Evolutionary conservation across 2,888 invertebrate genomes (phyloP), one percentile per base, ranked within the genome.

Genomic region (Habroteleia sp.): DNA sequence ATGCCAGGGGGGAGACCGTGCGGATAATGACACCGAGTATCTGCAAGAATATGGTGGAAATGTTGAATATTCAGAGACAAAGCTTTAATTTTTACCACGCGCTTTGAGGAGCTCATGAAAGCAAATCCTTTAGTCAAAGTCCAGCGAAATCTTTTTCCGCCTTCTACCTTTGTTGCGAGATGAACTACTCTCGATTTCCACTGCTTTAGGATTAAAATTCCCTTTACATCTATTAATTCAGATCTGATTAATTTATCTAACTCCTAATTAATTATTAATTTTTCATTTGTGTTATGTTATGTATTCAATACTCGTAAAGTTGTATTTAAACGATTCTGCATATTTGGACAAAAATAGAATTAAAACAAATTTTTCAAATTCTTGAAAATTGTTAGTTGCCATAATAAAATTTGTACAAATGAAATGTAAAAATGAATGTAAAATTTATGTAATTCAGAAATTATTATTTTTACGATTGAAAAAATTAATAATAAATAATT

Each of bases 41-140:
- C 75, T 75, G 71, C 71, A 71, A 71, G 65, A 71, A 71, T 66
- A 71, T 66, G 48, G 71, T 60, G 65, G 66, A 75, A 75, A 71
- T 48, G 65, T 56, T 71, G 75, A 71, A 75, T 75, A 71, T 75
- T 75, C 75, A 71, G 65, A 66, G 69, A 75, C 75, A 75, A 75
- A 71, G 75, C 75, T 75, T 75, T 75, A 60, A 75, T 75, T 75
- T 75, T 75, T 71, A 75, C 65, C 75, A 42, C 71, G 48, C 66
- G 71, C 75, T 75, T 75, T 75, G 71, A 75, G 75, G 41, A 75
- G 62, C 60, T 39, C 75, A 35, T 66, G 75, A 75, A 75, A 75
- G 75, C 71, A 65, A 75, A 69, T 69, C 74, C 69, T 65, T 65
- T 75, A 50, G 69, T 63, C 63, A 68, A 68, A 68, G 68, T 74